phyloP scores from a whole-genome alignment of 2,113 vertebrate genomes.

The Callipepla squamata region DNA sequence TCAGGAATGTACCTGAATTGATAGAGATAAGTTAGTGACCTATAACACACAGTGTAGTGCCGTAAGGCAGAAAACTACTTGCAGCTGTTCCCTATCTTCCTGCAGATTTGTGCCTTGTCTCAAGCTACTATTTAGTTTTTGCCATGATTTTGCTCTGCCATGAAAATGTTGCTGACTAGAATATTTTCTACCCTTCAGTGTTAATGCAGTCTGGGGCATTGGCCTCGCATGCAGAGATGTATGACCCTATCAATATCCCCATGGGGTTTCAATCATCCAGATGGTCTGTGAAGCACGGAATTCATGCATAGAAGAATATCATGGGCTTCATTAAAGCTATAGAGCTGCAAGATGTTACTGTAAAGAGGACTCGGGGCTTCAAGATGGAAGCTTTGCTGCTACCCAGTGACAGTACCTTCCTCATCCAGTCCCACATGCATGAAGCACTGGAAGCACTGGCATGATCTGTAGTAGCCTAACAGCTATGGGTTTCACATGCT shows the following conservation, averaged over 20 bases:
- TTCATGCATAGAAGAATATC: background rate
- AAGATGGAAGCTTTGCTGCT: background rate
- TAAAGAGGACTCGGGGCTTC: background rate
- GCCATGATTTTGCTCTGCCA: background rate
- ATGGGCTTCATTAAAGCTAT: background rate
- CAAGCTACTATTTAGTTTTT: background rate
- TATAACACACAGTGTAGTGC: background rate
- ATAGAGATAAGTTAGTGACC: background rate
- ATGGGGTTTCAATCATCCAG: background rate
- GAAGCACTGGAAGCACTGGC: background rate
- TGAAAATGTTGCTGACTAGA: background rate
- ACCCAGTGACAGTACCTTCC: background rate
- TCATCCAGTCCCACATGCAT: background rate
- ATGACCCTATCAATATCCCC: background rate
- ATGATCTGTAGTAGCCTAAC: background rate
- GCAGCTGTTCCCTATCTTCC: background rate
- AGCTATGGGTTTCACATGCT: background rate
- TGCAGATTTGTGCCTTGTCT: background rate
- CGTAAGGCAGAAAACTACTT: background rate
- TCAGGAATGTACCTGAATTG: background rate
- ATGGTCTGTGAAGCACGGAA: background rate
- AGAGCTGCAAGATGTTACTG: background rate
- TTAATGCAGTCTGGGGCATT: background rate
- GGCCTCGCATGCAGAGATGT: background rate
- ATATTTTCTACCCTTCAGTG: background rate